Percentiles rank a stretch among this genome's conserved stretches.
Evolutionary conservation across 2,888 invertebrate genomes (phyloP).

Genomic region (Zaprionus bogoriensis): DNA sequence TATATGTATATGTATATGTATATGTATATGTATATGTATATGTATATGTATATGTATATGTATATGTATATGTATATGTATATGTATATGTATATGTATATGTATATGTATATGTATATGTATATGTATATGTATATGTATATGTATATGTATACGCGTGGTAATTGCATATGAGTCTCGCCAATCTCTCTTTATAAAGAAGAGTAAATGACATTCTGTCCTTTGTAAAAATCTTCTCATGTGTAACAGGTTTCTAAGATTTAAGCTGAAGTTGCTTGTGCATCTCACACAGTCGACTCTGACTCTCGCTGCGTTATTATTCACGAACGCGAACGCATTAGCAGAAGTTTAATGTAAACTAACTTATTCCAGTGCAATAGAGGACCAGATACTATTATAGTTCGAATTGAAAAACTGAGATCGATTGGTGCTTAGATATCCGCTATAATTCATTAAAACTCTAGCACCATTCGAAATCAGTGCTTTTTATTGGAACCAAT

Average conservation of each 20-base stretch:
- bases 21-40: no score
- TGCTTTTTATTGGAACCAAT: slow-evolving; percentile 79
- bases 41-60: not conserved
- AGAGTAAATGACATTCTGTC: slow-evolving; percentile 39
- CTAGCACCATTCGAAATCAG: slow-evolving; percentile 83
- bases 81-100: not conserved
- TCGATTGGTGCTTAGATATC: slow-evolving; percentile 81
- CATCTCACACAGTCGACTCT: slow-evolving; percentile 54
- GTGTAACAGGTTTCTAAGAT: slow-evolving; percentile 82
- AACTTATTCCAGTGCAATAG: no score
- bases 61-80: not conserved
- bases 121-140: not conserved
- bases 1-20: no score
- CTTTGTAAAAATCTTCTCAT: slow-evolving; percentile 81
- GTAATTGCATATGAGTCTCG: slow-evolving; percentile 56
- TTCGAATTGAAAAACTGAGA: slow-evolving; percentile 81
- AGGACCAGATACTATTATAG: no score
- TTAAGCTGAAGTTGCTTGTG: slow-evolving; percentile 70
- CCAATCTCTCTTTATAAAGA: slow-evolving; percentile 28
- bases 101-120: not conserved
- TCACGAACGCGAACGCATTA: slow-evolving; percentile 30
- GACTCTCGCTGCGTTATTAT: slow-evolving; percentile 47
- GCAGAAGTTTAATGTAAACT: not conserved
- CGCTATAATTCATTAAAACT: slow-evolving; percentile 52
- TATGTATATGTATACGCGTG: not conserved